Percentiles rank a stretch among this genome's conserved stretches.
Evolutionary conservation across 2,888 invertebrate species (phyloP).

Genomic region (Brenthis daphne): DNA sequence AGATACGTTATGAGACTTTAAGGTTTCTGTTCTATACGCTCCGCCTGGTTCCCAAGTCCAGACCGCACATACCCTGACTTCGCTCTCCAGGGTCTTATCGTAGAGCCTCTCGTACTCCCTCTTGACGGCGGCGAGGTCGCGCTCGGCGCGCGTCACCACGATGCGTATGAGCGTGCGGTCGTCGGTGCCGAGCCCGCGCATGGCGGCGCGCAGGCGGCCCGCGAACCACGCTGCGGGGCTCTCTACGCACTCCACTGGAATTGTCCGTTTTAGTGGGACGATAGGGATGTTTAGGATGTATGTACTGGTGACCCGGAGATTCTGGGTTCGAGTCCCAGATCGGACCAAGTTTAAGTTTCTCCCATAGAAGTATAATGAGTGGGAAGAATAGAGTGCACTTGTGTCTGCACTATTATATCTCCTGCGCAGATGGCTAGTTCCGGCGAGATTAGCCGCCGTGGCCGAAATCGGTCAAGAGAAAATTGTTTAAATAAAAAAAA

Average conservation of each 20-base stretch:
- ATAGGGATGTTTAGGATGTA: no score
- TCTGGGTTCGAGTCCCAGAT: no score
- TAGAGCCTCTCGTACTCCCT: conserved; percentile 86
- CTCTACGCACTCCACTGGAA: conserved; percentile 87
- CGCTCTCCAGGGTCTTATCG: conserved; percentile 85
- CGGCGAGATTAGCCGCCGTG: no score
- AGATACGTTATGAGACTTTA: no score
- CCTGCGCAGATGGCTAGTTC: no score
- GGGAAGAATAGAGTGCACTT: no score
- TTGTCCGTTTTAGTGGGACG: not conserved
- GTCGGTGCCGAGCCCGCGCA: conserved; percentile 88
- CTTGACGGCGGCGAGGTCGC: conserved; percentile 87
- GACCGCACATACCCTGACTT: conserved; percentile 80
- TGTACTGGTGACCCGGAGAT: no score
- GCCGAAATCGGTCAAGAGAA: no score
- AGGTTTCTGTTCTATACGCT: not conserved
- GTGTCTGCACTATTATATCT: no score
- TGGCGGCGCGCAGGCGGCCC: conserved; percentile 83
- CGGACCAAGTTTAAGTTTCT: no score
- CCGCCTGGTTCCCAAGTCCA: not conserved
- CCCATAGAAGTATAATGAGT: no score
- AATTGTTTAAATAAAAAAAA: no score
- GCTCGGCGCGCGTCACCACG: conserved; percentile 86
- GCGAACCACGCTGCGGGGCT: conserved; percentile 87
- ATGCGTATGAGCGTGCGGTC: conserved; percentile 87